Percentiles rank a stretch among this genome's conserved stretches.
These are phyloP conservation scores for Drosophila siamana DNA, from an alignment of 2,888 invertebrate species.

Conservation along the genomic window DNA sequence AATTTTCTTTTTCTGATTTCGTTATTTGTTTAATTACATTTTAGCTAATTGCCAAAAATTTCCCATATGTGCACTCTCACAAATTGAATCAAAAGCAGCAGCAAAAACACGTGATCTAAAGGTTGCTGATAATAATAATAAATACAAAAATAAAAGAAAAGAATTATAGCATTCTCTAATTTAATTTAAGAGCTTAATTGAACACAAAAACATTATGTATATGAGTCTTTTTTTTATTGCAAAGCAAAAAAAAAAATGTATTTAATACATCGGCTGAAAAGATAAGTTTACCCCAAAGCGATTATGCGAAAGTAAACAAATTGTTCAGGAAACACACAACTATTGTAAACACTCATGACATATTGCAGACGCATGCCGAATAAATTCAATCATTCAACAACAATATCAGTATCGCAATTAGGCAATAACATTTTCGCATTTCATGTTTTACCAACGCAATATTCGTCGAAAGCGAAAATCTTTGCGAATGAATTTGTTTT, in stretches of 20 bases:
- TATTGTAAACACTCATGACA: background rate
- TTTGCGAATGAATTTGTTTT: conserved; percentile 3
- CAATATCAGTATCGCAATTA: conserved; percentile 15
- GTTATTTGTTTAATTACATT: background rate
- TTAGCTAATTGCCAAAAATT: background rate
- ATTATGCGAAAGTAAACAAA: background rate
- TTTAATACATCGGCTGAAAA: too few relatives aligned
- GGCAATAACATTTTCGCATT: background rate
- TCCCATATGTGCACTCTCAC: background rate
- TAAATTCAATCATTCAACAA: background rate
- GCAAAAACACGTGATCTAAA: background rate
- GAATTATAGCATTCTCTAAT: background rate
- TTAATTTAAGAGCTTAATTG: too few relatives aligned
- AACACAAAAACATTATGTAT: too few relatives aligned
- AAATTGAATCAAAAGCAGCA: background rate
- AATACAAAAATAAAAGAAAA: too few relatives aligned
- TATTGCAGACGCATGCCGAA: background rate
- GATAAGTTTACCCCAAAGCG: background rate
- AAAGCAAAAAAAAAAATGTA: too few relatives aligned
- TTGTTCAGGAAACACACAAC: background rate
- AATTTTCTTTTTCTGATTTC: background rate
- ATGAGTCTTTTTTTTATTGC: too few relatives aligned
- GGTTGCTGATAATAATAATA: background rate
- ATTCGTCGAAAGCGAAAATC: conserved; percentile 2
- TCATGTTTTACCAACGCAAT: too few relatives aligned